phyloP scores from a whole-genome alignment of 2,113 vertebrate genomes.

The Nansenia antarctica region DNA sequence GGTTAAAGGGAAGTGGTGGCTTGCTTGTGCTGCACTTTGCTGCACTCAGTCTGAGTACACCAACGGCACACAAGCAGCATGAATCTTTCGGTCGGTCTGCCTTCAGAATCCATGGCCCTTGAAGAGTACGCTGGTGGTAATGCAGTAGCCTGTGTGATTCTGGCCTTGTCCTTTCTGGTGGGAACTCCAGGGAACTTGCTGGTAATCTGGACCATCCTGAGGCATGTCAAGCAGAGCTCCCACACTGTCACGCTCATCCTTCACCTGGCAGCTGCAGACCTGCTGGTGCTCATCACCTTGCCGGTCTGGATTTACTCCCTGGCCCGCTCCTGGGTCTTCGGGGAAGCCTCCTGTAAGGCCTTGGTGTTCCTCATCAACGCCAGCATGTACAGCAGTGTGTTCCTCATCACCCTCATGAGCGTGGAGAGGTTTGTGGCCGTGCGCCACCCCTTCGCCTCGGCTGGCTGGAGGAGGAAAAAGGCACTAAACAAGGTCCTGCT shows the following conservation, averaged over 20 bases:
- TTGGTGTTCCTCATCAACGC: constrained; percentile 69
- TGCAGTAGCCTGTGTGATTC: constrained; percentile 63
- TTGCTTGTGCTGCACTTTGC: constrained; percentile 52
- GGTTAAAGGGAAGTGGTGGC: constrained; percentile 65
- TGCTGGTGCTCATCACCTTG: constrained; percentile 76
- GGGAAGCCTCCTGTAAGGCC: constrained; percentile 66
- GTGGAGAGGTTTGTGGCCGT: constrained; percentile 75
- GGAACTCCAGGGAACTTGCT: constrained; percentile 75
- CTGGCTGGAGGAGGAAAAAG: constrained; percentile 65
- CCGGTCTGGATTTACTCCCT: constrained; percentile 81
- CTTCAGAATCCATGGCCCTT: constrained; percentile 44
- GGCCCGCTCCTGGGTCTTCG: constrained; percentile 73
- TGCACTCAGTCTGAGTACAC: constrained; percentile 35
- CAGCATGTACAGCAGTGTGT: constrained; percentile 78
- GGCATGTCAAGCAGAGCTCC: constrained; percentile 69
- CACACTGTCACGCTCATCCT: constrained; percentile 76
- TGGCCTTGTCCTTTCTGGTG: constrained; percentile 70
- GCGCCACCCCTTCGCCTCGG: constrained; percentile 68
- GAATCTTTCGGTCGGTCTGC: constrained; percentile 39
- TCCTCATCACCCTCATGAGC: constrained; percentile 77
- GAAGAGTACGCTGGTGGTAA: constrained; percentile 51
- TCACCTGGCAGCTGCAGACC: constrained; percentile 72
- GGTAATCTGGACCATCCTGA: constrained; percentile 78
- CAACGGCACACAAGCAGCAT: constrained; percentile 48
- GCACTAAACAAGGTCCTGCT: constrained; percentile 64